phyloP scores from a whole-genome alignment of 1,140 invertebrate genomes.

The Drosophila pallidifrons region DNA sequence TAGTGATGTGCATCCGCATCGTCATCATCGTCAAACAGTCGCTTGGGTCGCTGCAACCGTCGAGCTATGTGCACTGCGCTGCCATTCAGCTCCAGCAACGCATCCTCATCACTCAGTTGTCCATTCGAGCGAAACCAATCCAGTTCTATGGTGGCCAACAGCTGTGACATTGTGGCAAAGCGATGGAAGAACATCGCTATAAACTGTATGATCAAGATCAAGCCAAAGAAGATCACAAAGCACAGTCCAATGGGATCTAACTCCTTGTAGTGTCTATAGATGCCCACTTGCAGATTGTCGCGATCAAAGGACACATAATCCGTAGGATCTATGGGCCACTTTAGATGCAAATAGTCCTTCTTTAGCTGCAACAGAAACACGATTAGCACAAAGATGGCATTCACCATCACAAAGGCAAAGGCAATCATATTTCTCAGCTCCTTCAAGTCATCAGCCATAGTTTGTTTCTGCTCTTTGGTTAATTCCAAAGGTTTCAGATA shows the following conservation, averaged over 20 bases:
- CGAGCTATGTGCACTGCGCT: conserved; percentile 88
- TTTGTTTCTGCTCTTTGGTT: conserved; percentile 87
- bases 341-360: conserved; percentile 89
- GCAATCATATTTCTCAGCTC: conserved; percentile 90
- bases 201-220: conserved; percentile 91
- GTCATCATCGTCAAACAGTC: conserved; percentile 84
- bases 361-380: conserved; percentile 92
- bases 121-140: conserved; percentile 74
- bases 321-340: conserved; percentile 90
- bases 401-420: conserved; percentile 94
- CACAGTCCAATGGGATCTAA: conserved; percentile 92
- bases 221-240: conserved; percentile 91
- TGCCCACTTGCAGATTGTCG: conserved; percentile 84
- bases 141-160: conserved; percentile 91
- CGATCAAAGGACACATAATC: conserved; percentile 88
- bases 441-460: conserved; percentile 87
- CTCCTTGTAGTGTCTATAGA: conserved; percentile 87
- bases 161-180: conserved; percentile 93
- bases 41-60: conserved; percentile 86
- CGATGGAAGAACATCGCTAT: conserved; percentile 94
- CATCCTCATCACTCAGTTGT: conserved; percentile 84
- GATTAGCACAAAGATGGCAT: conserved; percentile 92
- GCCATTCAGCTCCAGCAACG: conserved; percentile 86
- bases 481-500: conserved; percentile 90
- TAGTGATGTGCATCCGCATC: conserved; percentile 78